Evolutionary conservation across 2,797 vertebrate species (phyloP), one percentile per base, ranked within the genome.

Genomic region (Protonibea diacanthus): DNA sequence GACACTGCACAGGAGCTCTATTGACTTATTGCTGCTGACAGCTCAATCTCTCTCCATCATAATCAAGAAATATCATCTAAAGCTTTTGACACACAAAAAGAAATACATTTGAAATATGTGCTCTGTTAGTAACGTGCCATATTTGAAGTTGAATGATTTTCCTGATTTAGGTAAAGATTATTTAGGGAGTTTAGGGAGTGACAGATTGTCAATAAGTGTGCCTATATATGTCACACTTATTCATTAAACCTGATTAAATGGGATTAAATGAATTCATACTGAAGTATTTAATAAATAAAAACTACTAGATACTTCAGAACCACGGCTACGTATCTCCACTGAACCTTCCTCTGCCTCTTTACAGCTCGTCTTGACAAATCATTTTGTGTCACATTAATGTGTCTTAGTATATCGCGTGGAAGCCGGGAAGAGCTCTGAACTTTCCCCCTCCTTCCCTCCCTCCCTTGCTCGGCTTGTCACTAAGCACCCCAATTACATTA

Each of bases 21-120:
- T 45, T 85, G 87, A 90, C 84, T 81, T 88, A 90, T 88, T 82
- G 69, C 80, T 71, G 76, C 86, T 90, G 90, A 91, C 91, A 87
- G 89, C 85, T 86, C 68, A 51, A 86, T 89, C 84, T 83, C 88
- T 73, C 72, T 88, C 84, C 81, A 86, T 91, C 81, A 89, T 76
- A 68, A 86, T 90, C 80, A 84, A 75, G 74, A 82, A 69, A 74
- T 53, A 74, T 69, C 82, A 66, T 81, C 25, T 48, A 48, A 74
- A 33, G n/a, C 17, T 27, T 77, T 40, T 80, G 65, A 78, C 67
- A 67, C 38, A 74, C 70, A 70, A 44, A 82, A 13, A 47, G 33
- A 60, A 69, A 60, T 59, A 47, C 42, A 49, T 10, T 45, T 53
- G 11, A 76, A 71, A 69, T 33, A 48, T 25, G 18, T 73, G 27